Evolutionary conservation across 2,888 invertebrate species (phyloP).

Genomic region (Eupithecia insigniata): DNA sequence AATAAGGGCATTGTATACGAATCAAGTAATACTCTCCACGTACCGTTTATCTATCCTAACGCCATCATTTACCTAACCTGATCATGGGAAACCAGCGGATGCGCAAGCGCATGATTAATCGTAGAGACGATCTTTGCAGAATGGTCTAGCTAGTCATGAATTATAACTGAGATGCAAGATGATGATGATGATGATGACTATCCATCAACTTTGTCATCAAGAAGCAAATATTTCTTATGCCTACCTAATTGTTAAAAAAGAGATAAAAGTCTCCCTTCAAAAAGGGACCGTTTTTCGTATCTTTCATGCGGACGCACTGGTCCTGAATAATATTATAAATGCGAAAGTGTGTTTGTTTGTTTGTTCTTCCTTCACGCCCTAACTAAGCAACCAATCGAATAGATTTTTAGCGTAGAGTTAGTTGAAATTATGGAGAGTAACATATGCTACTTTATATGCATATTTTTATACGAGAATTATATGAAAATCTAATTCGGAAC

Average conservation of each 20-base stretch:
- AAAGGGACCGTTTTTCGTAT: neutral
- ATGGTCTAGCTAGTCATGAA: neutral
- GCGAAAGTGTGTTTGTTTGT: too few relatives aligned
- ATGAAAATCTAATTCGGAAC: too few relatives aligned
- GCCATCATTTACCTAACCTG: neutral
- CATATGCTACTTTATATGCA: too few relatives aligned
- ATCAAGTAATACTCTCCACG: neutral
- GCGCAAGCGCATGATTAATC: neutral
- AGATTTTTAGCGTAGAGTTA: too few relatives aligned
- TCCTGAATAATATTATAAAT: too few relatives aligned
- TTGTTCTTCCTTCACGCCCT: too few relatives aligned
- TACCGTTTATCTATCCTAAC: neutral
- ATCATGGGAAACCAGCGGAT: neutral
- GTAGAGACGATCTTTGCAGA: neutral
- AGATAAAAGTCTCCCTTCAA: neutral
- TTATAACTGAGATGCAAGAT: neutral
- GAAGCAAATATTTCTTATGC: neutral
- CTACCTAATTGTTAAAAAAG: neutral
- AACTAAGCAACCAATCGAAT: too few relatives aligned
- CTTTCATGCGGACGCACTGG: neutral
- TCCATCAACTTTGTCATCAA: neutral
- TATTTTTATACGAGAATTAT: too few relatives aligned
- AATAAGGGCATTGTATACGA: constrained; percentile 20
- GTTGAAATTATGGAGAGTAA: too few relatives aligned
- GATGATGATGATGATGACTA: neutral